Conservation (phyloP, 2,113 vertebrate species). For the Capreolus pygargus region DNA sequence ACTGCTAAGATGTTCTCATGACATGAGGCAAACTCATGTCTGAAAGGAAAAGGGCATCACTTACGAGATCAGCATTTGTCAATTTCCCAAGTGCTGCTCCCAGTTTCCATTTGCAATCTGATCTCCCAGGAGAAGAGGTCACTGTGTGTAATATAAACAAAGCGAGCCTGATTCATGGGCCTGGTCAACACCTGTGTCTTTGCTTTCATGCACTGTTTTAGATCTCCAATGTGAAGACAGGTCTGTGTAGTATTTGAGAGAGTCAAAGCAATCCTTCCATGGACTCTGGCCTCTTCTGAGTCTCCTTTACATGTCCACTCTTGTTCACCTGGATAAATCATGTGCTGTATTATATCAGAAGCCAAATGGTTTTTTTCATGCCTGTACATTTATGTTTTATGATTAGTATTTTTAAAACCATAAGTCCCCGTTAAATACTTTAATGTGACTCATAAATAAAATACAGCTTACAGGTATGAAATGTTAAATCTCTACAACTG, state of each 20-base stretch:
- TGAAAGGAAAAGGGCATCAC: background rate
- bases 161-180: background rate
- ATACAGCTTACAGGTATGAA: background rate
- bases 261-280: background rate
- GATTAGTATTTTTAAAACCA: background rate
- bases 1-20: background rate
- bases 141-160: background rate
- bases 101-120: constrained; percentile 1
- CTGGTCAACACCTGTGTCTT: constrained; percentile 38
- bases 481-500: background rate
- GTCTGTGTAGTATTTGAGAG: background rate
- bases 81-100: background rate
- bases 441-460: constrained; percentile 44
- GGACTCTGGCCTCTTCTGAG: background rate
- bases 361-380: background rate
- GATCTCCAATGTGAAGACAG: constrained; percentile 54
- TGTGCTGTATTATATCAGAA: background rate
- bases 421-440: constrained; percentile 21
- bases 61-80: background rate
- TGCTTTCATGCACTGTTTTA: background rate
- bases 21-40: background rate
- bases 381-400: background rate
- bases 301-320: background rate
- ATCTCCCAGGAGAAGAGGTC: background rate
- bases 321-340: background rate